Conservation (phyloP, 2,888 invertebrate species). For the Synergus umbraculus region DNA sequence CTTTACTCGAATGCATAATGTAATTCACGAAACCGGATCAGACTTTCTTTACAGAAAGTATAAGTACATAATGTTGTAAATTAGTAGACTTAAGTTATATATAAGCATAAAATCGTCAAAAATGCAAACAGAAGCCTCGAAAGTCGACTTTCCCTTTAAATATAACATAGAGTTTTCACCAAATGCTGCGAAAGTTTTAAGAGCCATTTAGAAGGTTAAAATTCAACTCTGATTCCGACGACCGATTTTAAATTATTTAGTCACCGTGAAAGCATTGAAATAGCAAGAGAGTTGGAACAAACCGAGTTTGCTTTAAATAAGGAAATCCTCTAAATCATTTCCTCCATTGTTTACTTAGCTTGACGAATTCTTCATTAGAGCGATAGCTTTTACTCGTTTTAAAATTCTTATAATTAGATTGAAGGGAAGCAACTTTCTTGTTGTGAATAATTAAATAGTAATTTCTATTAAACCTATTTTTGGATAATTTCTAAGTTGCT, state of each 20-base stretch:
- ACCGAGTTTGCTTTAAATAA: conserved; percentile 19
- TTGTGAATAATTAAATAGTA: neutral
- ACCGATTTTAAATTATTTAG: conserved; percentile 14
- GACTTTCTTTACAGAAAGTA: neutral
- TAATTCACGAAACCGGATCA: conserved; percentile 22
- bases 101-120: neutral
- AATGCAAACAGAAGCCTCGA: neutral
- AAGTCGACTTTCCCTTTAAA: neutral
- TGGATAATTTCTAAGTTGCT: neutral
- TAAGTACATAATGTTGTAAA: neutral
- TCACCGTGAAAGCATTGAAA: conserved; percentile 29
- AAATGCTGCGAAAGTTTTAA: neutral
- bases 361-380: neutral
- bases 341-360: neutral
- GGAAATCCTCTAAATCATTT: neutral
- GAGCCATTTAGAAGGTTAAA: neutral
- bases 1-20: conserved; percentile 34
- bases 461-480: neutral
- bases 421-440: too few species aligned
- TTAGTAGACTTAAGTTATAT: neutral
- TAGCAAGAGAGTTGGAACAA: conserved; percentile 14
- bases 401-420: neutral
- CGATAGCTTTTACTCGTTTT: neutral
- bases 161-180: neutral
- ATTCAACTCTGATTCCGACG: neutral